Evolutionary conservation across 2,797 vertebrate species (phyloP).

Genomic region (Notolepis coatsorum): DNA sequence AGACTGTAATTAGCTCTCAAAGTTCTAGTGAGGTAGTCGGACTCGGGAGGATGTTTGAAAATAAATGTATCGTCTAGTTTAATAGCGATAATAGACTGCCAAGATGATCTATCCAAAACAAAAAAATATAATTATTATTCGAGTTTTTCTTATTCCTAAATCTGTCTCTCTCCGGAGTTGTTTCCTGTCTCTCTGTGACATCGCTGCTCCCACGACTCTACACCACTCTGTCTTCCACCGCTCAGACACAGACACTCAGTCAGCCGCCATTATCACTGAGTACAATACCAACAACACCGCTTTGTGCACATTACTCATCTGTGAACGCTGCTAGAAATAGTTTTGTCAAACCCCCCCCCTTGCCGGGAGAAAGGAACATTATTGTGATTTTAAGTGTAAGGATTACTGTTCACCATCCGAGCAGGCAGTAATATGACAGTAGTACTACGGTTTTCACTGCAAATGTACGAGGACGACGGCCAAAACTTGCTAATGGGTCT

Average conservation of each 20-base stretch:
- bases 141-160: slow-evolving; percentile 20
- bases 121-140: slow-evolving; percentile 13
- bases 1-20: slow-evolving; percentile 14
- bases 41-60: slow-evolving; percentile 26
- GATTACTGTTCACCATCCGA: slow-evolving; percentile 1
- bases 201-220: slow-evolving; percentile 9
- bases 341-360: no score
- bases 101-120: neutral
- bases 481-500: neutral
- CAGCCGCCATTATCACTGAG: slow-evolving; percentile 16
- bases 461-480: neutral
- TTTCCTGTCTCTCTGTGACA: slow-evolving; percentile 18
- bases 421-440: no score
- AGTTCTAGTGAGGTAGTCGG: neutral
- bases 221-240: slow-evolving; percentile 12
- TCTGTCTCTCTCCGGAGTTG: slow-evolving; percentile 30
- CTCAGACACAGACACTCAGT: slow-evolving; percentile 19
- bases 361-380: slow-evolving; percentile 12
- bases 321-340: slow-evolving; percentile 14
- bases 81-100: slow-evolving; percentile 23
- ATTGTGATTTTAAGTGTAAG: slow-evolving; percentile 28
- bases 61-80: slow-evolving; percentile 12
- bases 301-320: slow-evolving; percentile 9
- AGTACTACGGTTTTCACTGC: neutral
- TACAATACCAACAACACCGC: slow-evolving; percentile 1